Base-by-base conservation (phyloP, 2,888 invertebrate species). In the Syrphus vitripennis region DNA sequence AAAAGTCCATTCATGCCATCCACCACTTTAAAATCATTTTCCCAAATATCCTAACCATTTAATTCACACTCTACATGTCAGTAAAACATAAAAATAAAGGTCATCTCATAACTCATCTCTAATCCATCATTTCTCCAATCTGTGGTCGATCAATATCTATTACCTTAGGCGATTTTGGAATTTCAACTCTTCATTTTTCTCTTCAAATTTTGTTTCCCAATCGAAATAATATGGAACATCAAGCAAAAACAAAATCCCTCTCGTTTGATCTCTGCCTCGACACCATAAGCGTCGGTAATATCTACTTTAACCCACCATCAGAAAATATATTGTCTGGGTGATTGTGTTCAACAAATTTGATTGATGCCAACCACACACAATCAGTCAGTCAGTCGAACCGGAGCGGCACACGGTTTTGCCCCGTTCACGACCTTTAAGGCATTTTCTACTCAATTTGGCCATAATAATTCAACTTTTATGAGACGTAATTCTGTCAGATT, bases 401-500 rank as follows among this genome's bases (percentile, higher is more conserved):
- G 2, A 9, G 10, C 4, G 24, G 10, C 12, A 10, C 34, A 10
- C 34, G 0, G 3, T 7, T 6, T 12, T 10, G 37, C 21, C 0
- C 37, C 48, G 55, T 70, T 81, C 86, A 86, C 81, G 82, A 82
- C 86, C 86, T 59, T 37, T 69, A 75, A 69, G 82, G 86, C 82
- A 78, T 48, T 70, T 82, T 77, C 55, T 65, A 63, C 86, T 86
- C 86, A 86, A 86, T 86, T 86, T 86, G 86, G 86, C 82, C 86
- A 57, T 74, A 61, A 86, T 86, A 86, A 86, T 82, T 86, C 87
- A 82, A 65, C 78, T 83, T 88, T 84, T 88, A 79, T 82, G 79
- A 86, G 87, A 83, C 79, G 81, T 83, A 75, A 86, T 79, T 83
- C 87, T 86, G 83, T 76, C 88, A 87, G 87, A 89, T 88, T 89